Conservation (phyloP, 2,888 invertebrate genomes). For the Spodoptera picta region DNA sequence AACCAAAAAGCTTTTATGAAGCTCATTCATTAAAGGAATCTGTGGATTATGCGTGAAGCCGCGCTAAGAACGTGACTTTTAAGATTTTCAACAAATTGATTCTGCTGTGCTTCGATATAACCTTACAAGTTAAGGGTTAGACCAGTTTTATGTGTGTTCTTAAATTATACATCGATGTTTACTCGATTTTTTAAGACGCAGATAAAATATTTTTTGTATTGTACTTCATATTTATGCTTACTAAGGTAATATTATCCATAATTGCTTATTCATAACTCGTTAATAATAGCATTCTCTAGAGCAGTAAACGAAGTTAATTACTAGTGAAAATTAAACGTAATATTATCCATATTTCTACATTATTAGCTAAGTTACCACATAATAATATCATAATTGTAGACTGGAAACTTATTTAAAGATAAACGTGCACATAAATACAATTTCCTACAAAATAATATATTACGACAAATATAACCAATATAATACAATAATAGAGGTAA, state of each 20-base stretch:
- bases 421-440: neutral
- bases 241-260: no score
- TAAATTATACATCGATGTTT: slow-evolving; percentile 58
- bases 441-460: neutral
- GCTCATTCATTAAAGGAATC: slow-evolving; percentile 78
- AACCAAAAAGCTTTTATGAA: slow-evolving; percentile 81
- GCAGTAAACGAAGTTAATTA: no score
- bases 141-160: slow-evolving; percentile 56
- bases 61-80: slow-evolving; percentile 76
- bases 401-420: neutral
- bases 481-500: slow-evolving; percentile 9
- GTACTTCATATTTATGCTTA: no score
- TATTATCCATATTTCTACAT: no score
- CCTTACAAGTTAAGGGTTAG: slow-evolving; percentile 63
- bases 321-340: no score
- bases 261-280: no score
- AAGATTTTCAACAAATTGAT: slow-evolving; percentile 71
- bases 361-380: no score
- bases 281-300: no score
- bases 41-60: slow-evolving; percentile 78
- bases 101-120: slow-evolving; percentile 64
- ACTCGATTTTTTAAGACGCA: slow-evolving; percentile 28
- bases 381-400: no score
- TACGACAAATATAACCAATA: neutral
- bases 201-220: slow-evolving; percentile 25